Evolutionary conservation across 30 jellyfish, hydroid and myxozoan genomes (phyloP), one percentile per base, ranked within the genome.

Genomic region (Catostylus mosaicus): DNA sequence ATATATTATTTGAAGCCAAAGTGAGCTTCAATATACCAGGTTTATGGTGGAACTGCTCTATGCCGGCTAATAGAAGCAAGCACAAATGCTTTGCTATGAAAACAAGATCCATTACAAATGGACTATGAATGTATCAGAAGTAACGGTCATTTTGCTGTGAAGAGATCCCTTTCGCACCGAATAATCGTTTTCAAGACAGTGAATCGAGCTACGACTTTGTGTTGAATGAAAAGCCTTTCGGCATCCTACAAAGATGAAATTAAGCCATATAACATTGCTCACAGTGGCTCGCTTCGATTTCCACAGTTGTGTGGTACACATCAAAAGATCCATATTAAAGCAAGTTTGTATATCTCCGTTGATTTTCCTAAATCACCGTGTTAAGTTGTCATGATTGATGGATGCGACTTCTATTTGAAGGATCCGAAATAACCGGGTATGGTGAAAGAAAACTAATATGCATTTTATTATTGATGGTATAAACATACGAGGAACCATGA

Each of bases 321-420:
- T 51, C 85, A 74, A 74, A 74, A 62, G 46, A 37, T 30, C 71
- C 64, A 14, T 46, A 35, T 51, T 48, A 74, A 48, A 57, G 85
- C 85, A 74, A 74, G 85, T 51, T 74, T 74, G 71, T 74, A 57
- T 74, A 74, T 74, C 85, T 57, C 73, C 54, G 85, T 45, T 34
- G 62, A 24, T 35, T 30, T 56, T 33, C 85, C 38, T 74, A 57
- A 3, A 62, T 51, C 57, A 62, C 27, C 62, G 22, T 54, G 70
- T 20, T 30, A 6, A 59, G 22, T n/a, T 22, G 19, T 24, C 22
- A 8, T 32, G 85, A 47, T 57, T 54, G 8, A 34, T 50, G 34
- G 31, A 32, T 5, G 73, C 73, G 52, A n/a, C 63, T 59, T 18
- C 11, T 26, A 27, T 45, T 45, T 72, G 48, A 72, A 16, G 67